Percentiles rank a stretch among this genome's conserved stretches.
phyloP scores from a whole-genome alignment of 2,113 vertebrate species.

The Todiramphus chloris region DNA sequence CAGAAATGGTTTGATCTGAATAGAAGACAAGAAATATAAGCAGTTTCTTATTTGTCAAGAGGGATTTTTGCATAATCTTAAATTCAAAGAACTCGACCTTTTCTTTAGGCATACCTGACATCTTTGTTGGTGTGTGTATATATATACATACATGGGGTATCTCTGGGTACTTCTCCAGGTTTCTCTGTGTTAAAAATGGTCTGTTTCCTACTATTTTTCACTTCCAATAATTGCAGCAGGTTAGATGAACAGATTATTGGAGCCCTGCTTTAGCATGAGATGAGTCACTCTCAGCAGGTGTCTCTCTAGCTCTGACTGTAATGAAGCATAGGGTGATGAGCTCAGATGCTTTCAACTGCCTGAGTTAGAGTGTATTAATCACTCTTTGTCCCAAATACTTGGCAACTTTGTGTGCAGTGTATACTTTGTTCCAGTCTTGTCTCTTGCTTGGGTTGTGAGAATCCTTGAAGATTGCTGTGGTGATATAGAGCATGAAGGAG shows the following conservation, averaged over 20 bases:
- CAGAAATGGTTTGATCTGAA: not conserved
- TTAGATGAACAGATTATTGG: not conserved
- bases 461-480: not conserved
- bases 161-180: not conserved
- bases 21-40: not conserved
- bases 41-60: not conserved
- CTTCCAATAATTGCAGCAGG: not conserved
- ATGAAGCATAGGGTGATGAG: constrained; percentile 31
- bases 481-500: not conserved
- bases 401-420: not conserved
- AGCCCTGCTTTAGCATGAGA: not conserved
- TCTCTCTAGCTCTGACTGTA: constrained; percentile 32
- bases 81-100: not conserved
- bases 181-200: not conserved
- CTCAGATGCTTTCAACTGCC: constrained; percentile 21
- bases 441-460: not conserved
- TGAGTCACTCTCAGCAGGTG: constrained; percentile 58
- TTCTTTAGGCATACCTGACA: not conserved
- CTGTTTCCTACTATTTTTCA: not conserved
- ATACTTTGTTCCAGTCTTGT: not conserved
- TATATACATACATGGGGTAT: not conserved
- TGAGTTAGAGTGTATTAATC: not conserved
- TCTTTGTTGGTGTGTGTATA: not conserved
- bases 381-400: not conserved
- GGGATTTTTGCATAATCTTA: not conserved